Percentiles rank a stretch among this genome's conserved stretches.
These are phyloP conservation scores for Threskiornis aethiopicus DNA, from an alignment of 2,797 vertebrate species.

Conservation along the genomic window DNA sequence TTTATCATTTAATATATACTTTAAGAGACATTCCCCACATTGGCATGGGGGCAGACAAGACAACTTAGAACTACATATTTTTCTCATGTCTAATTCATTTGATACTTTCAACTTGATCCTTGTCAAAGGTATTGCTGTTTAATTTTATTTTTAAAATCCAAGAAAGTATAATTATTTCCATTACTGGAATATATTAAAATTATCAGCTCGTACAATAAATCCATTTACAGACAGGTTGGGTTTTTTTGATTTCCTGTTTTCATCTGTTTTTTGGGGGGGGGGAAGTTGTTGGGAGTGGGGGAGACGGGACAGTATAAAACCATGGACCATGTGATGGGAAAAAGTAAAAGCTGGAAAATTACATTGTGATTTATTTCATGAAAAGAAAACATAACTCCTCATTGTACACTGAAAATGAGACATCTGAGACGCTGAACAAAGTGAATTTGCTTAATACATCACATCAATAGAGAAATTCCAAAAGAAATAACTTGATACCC, in stretches of 20 bases:
- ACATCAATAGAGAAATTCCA: not conserved
- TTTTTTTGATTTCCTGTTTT: not conserved
- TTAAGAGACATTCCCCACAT: not conserved
- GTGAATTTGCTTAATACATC: not conserved
- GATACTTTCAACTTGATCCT: not conserved
- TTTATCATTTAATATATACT: not conserved
- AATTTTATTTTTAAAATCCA: not conserved
- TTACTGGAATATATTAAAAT: not conserved
- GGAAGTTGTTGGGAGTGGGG: not conserved
- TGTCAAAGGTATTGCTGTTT: not conserved
- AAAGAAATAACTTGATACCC: not conserved
- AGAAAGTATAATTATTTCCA: not conserved
- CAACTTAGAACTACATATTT: not conserved
- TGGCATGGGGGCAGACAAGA: not conserved
- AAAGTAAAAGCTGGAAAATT: not conserved
- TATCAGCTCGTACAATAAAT: not conserved
- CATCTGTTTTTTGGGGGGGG: accelerated
- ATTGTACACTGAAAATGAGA: not conserved
- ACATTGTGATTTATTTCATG: not conserved
- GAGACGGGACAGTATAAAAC: not conserved
- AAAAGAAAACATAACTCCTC: not conserved
- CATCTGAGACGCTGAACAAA: not conserved
- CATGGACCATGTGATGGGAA: not conserved
- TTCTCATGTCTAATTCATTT: not conserved
- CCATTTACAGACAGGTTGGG: not conserved